Conservation (phyloP, 2,113 vertebrate species). For the Melanocharis versteri region DNA sequence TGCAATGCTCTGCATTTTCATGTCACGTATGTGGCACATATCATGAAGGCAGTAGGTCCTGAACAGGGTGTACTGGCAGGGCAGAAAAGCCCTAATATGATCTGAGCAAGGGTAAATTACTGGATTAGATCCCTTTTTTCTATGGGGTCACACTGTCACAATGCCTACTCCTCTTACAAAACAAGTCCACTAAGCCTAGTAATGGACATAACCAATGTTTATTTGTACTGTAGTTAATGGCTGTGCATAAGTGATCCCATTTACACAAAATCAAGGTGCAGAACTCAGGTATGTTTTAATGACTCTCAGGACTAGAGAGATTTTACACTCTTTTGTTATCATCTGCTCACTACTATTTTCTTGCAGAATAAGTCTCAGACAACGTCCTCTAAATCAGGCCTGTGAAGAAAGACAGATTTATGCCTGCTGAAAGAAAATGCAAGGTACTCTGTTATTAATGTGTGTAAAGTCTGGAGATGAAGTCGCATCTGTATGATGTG, state of each 20-base stretch:
- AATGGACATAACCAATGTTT: neutral
- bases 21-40: accelerated
- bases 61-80: neutral
- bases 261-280: neutral
- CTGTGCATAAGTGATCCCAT: neutral
- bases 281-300: neutral
- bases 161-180: neutral
- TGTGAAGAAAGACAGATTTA: neutral
- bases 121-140: neutral
- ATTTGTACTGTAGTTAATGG: neutral
- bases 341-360: neutral
- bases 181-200: neutral
- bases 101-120: neutral
- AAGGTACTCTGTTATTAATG: slow-evolving; percentile 25
- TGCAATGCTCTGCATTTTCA: neutral
- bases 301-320: neutral
- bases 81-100: neutral
- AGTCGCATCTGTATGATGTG: slow-evolving; percentile 58
- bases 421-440: slow-evolving; percentile 8
- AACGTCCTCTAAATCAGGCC: neutral
- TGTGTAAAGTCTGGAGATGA: slow-evolving; percentile 53
- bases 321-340: neutral
- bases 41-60: accelerated
- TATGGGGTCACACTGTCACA: neutral
- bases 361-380: neutral